Evolutionary conservation across 2,888 invertebrate genomes (phyloP), one percentile per base, ranked within the genome.

Genomic region (Andrena praecox): DNA sequence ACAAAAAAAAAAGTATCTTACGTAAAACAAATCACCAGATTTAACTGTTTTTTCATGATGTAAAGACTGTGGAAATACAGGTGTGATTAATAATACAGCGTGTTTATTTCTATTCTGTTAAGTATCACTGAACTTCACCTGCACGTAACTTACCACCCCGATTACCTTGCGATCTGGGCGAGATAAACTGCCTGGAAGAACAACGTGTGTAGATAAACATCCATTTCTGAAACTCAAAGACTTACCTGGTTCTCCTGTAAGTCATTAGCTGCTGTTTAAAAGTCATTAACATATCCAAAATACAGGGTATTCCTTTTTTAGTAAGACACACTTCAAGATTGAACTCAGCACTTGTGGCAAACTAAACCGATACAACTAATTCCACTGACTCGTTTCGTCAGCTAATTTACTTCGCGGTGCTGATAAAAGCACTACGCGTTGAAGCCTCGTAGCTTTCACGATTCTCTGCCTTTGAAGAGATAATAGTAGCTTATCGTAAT

Each of bases 1-100:
- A 20, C 35, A 68, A 33, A 77, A 88, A 86, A 86, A 67, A 85
- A 68, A 77, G 77, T 84, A 88, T 86, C 82, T 86, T 89, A 87
- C 85, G 81, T 87, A 81, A 81, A 64, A 27, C 20, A 24, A 71
- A 24, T 85, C 63, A 68, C 54, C 74, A 31, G 66, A 78, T 80
- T 82, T 71, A 85, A 82, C 82, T 87, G 86, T 91, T 91, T 91
- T 90, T 42, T 42, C 42, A 82, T 91, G 88, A 89, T 90, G 88
- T 90, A 89, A 91, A 92, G 91, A 90, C 88, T 92, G 90, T 88
- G 89, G 86, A 90, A 92, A 93, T 92, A 92, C 90, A 92, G 87
- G 87, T 90, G 89, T 91, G 90, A 90, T 85, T 82, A 72, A 80
- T 71, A 81, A 72, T 68, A 67, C n/a, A 59, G 24, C 0, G 27